Conservation (phyloP, 2,113 vertebrate genomes). For the Ovis aries region ARS-UI_Ramb_v3.0 NC_056080.1:64296001-64296500, state of each 20-base stretch:
- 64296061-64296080: background rate
- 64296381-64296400: background rate
- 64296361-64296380: background rate
- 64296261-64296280: background rate
- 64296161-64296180: background rate
- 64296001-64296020: background rate
- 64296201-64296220: background rate
- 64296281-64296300: background rate
- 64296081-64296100: background rate
- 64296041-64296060: background rate
- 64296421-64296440: background rate
- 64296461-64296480: background rate
- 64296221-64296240: background rate
- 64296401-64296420: background rate
- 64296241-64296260: background rate
- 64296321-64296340: background rate
- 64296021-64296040: background rate
- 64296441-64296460: background rate
- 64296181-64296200: background rate
- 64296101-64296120: background rate
- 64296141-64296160: background rate
- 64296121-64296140: background rate
- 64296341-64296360: background rate
- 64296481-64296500: background rate
- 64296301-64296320: background rate